phyloP scores from a whole-genome alignment of 1,140 invertebrate genomes.

The Drosophila orena region DNA sequence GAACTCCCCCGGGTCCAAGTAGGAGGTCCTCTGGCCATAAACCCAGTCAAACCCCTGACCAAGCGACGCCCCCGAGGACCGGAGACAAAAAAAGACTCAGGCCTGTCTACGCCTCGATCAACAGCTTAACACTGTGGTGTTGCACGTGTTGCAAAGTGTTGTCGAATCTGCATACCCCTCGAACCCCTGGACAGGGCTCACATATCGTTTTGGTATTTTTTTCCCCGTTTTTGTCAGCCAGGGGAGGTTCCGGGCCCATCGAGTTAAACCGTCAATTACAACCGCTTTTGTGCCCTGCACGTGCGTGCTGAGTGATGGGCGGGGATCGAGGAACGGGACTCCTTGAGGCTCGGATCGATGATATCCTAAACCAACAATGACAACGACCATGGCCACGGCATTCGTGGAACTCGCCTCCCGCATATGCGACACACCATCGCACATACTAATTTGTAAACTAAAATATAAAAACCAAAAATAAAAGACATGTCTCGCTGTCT shows the following conservation, averaged over 20 bases:
- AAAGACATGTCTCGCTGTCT: constrained; percentile 66
- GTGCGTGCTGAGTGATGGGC: constrained; percentile 67
- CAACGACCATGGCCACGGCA: constrained; percentile 8
- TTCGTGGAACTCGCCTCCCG: constrained; percentile 66
- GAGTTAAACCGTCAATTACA: constrained; percentile 74
- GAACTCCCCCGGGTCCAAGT: constrained; percentile 58
- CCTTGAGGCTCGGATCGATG: constrained; percentile 13
- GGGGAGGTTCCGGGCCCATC: constrained; percentile 57
- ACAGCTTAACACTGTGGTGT: constrained; percentile 50
- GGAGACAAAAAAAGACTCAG: constrained; percentile 34
- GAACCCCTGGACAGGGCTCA: constrained; percentile 49
- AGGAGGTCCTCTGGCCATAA: constrained; percentile 55
- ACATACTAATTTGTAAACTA: constrained; percentile 80
- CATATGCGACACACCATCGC: constrained; percentile 46
- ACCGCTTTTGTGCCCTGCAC: constrained; percentile 74
- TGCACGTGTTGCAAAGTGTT: constrained; percentile 66
- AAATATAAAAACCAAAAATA: constrained; percentile 40
- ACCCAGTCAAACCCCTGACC: constrained; percentile 41
- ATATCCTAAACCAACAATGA: constrained; percentile 72
- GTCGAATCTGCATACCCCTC: constrained; percentile 65
- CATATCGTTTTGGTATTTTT: constrained; percentile 16
- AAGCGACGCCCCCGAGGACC: constrained; percentile 56
- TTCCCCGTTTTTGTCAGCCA: constrained; percentile 11
- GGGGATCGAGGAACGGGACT: constrained; percentile 42
- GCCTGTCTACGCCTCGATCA: constrained; percentile 70